Percentiles rank a stretch among this genome's conserved stretches.
Conservation (phyloP, 2,113 vertebrate species). For the Sitta europaea region DNA sequence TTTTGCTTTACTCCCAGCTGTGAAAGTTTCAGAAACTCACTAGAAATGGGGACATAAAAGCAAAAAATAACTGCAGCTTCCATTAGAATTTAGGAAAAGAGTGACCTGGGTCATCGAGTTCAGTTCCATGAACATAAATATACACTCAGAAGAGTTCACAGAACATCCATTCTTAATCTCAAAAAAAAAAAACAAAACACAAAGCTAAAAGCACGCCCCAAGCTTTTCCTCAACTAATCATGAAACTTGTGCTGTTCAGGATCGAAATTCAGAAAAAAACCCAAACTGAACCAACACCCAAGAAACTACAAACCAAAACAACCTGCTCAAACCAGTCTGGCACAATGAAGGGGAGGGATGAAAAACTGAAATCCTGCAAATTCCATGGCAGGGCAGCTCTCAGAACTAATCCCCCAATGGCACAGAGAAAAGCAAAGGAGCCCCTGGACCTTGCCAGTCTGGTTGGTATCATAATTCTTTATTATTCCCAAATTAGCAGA, state of each 20-base stretch:
- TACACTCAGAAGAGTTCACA: background rate
- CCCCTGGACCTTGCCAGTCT: background rate
- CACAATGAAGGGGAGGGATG: background rate
- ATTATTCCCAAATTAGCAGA: background rate
- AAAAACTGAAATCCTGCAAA: background rate
- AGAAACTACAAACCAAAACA: background rate
- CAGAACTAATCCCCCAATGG: background rate
- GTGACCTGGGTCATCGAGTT: background rate
- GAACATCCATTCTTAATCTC: background rate
- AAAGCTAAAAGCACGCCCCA: background rate
- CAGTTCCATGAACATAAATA: background rate
- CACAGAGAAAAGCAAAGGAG: background rate
- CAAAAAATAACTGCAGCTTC: background rate
- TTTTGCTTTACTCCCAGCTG: background rate
- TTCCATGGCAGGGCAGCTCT: background rate
- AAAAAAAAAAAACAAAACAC: background rate
- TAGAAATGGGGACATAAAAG: background rate
- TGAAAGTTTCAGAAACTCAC: background rate
- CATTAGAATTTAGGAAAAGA: background rate
- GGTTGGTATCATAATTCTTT: background rate
- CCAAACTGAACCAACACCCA: background rate
- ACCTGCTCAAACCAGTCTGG: background rate
- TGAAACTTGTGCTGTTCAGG: background rate
- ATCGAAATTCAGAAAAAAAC: background rate
- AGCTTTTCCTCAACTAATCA: background rate